phyloP scores from a whole-genome alignment of 2,888 invertebrate genomes.

The Meliscaeva auricollis region DNA sequence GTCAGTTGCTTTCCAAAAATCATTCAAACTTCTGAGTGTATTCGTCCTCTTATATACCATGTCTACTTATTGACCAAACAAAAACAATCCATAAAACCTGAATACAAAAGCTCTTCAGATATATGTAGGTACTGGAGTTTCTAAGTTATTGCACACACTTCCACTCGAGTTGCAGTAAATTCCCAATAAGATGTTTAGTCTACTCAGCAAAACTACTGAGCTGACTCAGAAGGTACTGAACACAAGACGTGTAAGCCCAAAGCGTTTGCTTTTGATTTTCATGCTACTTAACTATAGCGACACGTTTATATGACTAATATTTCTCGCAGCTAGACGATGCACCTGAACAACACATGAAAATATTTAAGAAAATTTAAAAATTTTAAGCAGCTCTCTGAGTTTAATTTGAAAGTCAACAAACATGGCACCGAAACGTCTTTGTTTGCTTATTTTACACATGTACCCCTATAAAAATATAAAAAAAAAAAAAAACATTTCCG shows the following conservation, averaged over 20 bases:
- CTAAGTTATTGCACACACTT: conserved; percentile 13
- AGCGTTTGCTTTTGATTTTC: conserved; percentile 47
- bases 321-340: conserved; percentile 7
- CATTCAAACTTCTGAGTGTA: conserved; percentile 13
- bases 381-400: conserved; percentile 33
- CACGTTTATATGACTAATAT: background rate
- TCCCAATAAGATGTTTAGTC: conserved; percentile 22
- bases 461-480: conserved; percentile 5
- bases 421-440: conserved; percentile 15
- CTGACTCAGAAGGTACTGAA: conserved; percentile 12
- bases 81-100: conserved; percentile 40
- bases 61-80: conserved; percentile 38
- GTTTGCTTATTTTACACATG: conserved; percentile 33
- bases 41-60: conserved; percentile 9
- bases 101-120: conserved; percentile 24
- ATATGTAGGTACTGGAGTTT: background rate
- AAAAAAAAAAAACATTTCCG: too few relatives aligned
- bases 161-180: conserved; percentile 4
- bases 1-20: conserved; percentile 28
- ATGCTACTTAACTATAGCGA: background rate
- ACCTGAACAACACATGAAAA: conserved; percentile 8
- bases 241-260: conserved; percentile 4
- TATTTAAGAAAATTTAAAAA: conserved; percentile 37
- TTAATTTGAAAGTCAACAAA: conserved; percentile 55
- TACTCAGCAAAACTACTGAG: conserved; percentile 3